phyloP scores from a whole-genome alignment of 2,113 vertebrate species.

The Semicossyphus pulcher region DNA sequence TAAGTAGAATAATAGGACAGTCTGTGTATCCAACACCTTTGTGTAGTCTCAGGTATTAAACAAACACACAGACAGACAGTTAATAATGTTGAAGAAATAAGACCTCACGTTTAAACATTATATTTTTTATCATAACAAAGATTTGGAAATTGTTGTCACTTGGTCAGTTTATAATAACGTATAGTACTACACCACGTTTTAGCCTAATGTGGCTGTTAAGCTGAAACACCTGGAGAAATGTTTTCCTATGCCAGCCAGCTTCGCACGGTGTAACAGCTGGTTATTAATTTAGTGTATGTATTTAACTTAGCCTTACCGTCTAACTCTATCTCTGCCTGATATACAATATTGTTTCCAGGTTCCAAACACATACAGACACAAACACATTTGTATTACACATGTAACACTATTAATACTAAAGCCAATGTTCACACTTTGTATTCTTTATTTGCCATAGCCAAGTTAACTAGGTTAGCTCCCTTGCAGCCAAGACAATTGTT shows the following conservation, averaged over 20 bases:
- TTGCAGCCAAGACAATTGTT: constrained; percentile 46
- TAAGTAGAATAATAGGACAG: neutral
- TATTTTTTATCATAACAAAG: neutral
- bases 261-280: constrained; percentile 40
- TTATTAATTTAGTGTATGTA: neutral
- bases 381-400: too few species aligned
- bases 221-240: neutral
- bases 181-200: too few species aligned
- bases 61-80: neutral
- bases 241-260: neutral
- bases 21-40: neutral
- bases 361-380: too few species aligned
- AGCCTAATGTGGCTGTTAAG: neutral
- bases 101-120: too few species aligned
- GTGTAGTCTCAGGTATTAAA: neutral
- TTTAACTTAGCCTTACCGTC: neutral
- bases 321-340: neutral
- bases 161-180: neutral
- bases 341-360: too few species aligned
- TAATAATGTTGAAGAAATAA: neutral
- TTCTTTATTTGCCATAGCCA: neutral
- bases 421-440: neutral
- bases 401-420: neutral
- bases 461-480: neutral
- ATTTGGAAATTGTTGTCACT: too few species aligned